Base-by-base conservation (phyloP, 2,888 invertebrate genomes). In the Caenorhabditis sp. region DNA sequence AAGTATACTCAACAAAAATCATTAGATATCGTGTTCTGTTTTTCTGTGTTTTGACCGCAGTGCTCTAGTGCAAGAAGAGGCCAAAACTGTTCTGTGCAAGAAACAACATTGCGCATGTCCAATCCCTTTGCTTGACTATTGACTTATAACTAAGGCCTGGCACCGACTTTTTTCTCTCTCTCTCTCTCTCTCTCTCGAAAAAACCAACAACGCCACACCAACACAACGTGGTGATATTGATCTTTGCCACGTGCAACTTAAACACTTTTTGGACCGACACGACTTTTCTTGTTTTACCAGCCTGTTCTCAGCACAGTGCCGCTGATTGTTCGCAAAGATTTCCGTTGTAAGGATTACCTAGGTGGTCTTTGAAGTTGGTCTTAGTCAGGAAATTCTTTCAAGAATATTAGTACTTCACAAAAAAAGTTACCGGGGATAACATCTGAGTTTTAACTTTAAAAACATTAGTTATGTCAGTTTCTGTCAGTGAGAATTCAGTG, bases 141-240 rank as follows among this genome's bases (percentile, higher is more conserved):
- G 58, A 68, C 68, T 68, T 58, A 68, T 68, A 58, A 68, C 50
- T 68, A 58, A 68, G 68, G 46, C 32, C 66, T 66, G 56, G 50
- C 48, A 62, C 39, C 9, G 48, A 22, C n/a, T 26, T 26, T 66
- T 52, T 53, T 17, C 27, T 39, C 27, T 35, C 24, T n/a, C 37
- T 26, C 8, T 41, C 2, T 20, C 41, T 30, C 45, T 35, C 39
- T 35, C 39, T 26, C 32, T 32, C 8, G 45, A 48, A 52, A 58
- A 68, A 68, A 58, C 43, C 56, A 68, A 58, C 66, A 58, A 50
- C 9, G 26, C 30, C 41, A 50, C 46, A n/a, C 24, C 45, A 41
- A 22, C n/a, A n/a, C 39, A 50, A 58, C 58, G 46, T 55, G 37
- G 17, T 46, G 63, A 35, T 52, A 65, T 46, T 48, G 55, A 66